Evolutionary conservation across 2,113 vertebrate species (phyloP).

Genomic region (Odobenus rosmarus): DNA sequence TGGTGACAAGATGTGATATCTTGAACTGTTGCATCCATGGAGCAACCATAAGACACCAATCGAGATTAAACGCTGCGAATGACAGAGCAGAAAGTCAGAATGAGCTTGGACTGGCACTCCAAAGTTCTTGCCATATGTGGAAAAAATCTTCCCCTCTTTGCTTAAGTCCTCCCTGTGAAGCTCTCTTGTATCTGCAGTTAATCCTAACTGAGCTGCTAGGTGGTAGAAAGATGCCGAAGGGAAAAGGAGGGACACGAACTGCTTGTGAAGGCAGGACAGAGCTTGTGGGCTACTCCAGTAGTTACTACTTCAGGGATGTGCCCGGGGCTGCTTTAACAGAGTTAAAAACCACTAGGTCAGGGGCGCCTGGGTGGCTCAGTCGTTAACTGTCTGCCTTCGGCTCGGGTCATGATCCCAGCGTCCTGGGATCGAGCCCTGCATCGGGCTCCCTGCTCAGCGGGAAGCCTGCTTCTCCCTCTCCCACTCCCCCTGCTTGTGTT

Average conservation of each 20-base stretch:
- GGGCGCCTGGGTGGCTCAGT: too few relatives aligned
- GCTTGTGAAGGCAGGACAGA: neutral
- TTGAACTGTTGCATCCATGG: neutral
- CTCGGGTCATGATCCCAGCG: too few relatives aligned
- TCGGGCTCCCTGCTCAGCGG: too few relatives aligned
- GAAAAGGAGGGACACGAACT: neutral
- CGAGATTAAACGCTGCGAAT: neutral
- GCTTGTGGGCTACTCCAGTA: neutral
- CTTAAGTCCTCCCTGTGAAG: neutral
- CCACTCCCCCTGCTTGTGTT: too few relatives aligned
- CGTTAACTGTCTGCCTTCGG: too few relatives aligned
- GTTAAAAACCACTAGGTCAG: neutral
- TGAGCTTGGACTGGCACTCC: neutral
- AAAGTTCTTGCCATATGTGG: neutral
- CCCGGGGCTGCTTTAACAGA: neutral
- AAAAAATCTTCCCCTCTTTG: neutral
- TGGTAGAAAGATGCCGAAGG: neutral
- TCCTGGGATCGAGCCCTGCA: too few relatives aligned
- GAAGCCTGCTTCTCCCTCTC: too few relatives aligned
- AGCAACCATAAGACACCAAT: neutral
- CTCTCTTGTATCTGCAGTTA: neutral
- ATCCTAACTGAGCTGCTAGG: neutral
- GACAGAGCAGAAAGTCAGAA: neutral
- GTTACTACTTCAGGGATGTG: neutral
- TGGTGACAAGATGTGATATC: neutral